Percentiles rank a stretch among this genome's conserved stretches.
Evolutionary conservation across 2,113 vertebrate genomes (phyloP).

Genomic region (Nansenia antarctica): DNA sequence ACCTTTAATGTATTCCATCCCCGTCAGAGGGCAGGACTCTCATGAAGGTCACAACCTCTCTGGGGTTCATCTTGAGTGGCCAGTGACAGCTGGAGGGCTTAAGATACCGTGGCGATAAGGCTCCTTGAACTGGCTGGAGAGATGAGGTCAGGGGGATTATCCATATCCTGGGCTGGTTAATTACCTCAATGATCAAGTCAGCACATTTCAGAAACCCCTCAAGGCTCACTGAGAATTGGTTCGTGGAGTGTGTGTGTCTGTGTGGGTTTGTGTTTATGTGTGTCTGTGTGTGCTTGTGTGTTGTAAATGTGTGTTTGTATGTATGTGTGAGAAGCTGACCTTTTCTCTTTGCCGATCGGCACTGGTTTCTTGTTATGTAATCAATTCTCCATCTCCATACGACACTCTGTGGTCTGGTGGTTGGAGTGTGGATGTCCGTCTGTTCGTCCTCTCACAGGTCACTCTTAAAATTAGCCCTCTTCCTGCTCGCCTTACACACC

Average conservation of each 20-base stretch:
- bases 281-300: not conserved
- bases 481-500: constrained; percentile 63
- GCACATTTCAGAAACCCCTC: constrained; percentile 5
- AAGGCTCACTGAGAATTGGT: not conserved
- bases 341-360: not conserved
- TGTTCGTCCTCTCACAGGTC: constrained; percentile 25
- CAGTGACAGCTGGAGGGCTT: constrained; percentile 31
- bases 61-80: not conserved
- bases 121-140: constrained; percentile 11
- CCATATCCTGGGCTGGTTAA: not conserved
- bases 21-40: not conserved
- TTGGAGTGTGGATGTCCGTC: constrained; percentile 4
- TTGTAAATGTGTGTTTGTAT: not conserved
- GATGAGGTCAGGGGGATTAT: constrained; percentile 47
- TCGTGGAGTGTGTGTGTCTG: not conserved
- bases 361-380: not conserved
- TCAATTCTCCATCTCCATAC: too few relatives aligned
- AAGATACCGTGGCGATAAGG: constrained; percentile 4
- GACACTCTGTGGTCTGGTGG: not conserved
- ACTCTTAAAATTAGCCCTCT: constrained; percentile 57
- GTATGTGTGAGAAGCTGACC: not conserved
- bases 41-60: constrained; percentile 34
- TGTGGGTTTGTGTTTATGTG: not conserved
- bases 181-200: constrained; percentile 22
- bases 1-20: constrained; percentile 30